Evolutionary conservation across 2,113 vertebrate species (phyloP), one percentile per base, ranked within the genome.

Genomic region (Zingel zingel): DNA sequence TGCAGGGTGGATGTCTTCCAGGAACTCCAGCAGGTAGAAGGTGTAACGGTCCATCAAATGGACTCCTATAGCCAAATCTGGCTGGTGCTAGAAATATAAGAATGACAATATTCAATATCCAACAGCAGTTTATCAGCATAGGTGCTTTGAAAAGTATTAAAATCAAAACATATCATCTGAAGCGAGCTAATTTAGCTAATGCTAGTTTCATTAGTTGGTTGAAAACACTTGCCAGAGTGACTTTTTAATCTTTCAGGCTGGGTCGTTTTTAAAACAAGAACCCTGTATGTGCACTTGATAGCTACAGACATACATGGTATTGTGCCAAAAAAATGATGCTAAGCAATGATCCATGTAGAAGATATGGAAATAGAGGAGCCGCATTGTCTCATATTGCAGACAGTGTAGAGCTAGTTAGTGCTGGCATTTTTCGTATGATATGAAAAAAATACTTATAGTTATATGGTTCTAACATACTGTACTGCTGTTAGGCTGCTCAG

Each of bases 31-130:
- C 65, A 99, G 96, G 81, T 99, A 99, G 93, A 99, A 99, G 0
- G 98, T 99, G 87, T 99, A 99, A 82, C 97, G 96, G 88, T 99
- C 98, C 98, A 99, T 99, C 86, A 99, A 94, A 83, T 99, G 98
- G 48, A 99, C 98, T 0, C 98, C 98, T 54, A 99, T 98, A 27
- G 94, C 98, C 86, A 98, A 94, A 92, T 99, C 98, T 19, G 98
- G 98, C n/a, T 99, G 98, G 88, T 99, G 98, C 98, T 99, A n/a
- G 6, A 87, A 64, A 47, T 2, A 30, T 5, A 50, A 67, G 1
- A 63, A 66, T 2, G 27, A 19, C 2, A 33, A 45, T 21, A 48
- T 16, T 30, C 1, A 70, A 14, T 30, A 21, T 15, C 2, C 4
- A 73, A 23, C 14, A 58, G 12, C 6, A 12, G 10, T 33, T 56